phyloP scores from a whole-genome alignment of 2,797 vertebrate genomes.

The Mus spretus region DNA sequence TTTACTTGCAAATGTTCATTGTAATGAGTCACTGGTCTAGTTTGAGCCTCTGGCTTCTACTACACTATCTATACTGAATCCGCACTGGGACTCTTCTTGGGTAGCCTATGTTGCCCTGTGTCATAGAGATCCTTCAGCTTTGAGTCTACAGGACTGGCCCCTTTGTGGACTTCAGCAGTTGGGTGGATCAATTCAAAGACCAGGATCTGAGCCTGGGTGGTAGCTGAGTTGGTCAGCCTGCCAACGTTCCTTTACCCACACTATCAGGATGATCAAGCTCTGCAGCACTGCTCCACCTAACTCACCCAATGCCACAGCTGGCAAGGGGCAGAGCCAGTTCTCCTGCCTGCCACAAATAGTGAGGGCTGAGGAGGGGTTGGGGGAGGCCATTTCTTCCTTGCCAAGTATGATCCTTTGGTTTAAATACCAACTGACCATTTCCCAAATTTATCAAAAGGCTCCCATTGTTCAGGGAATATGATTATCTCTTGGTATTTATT shows the following conservation, averaged over 20 bases:
- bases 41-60: not conserved
- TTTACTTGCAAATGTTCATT: not conserved
- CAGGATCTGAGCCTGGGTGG: not conserved
- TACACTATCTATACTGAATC: not conserved
- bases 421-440: slow-evolving; percentile 27
- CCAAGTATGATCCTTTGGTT: slow-evolving; percentile 15
- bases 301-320: not conserved
- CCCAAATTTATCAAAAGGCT: slow-evolving; percentile 8
- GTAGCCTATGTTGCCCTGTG: not conserved
- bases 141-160: not conserved
- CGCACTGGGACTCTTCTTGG: not conserved
- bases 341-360: not conserved
- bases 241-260: not conserved
- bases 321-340: not conserved
- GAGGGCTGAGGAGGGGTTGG: not conserved
- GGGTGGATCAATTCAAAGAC: not conserved
- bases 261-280: not conserved
- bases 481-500: slow-evolving; percentile 43
- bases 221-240: not conserved
- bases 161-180: not conserved
- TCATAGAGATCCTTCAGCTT: not conserved
- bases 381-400: not conserved
- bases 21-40: not conserved
- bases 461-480: slow-evolving; percentile 3
- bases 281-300: not conserved